These are phyloP conservation scores for Oligia fasciuncula DNA, from an alignment of 2,888 invertebrate species.

Conservation along the genomic window DNA sequence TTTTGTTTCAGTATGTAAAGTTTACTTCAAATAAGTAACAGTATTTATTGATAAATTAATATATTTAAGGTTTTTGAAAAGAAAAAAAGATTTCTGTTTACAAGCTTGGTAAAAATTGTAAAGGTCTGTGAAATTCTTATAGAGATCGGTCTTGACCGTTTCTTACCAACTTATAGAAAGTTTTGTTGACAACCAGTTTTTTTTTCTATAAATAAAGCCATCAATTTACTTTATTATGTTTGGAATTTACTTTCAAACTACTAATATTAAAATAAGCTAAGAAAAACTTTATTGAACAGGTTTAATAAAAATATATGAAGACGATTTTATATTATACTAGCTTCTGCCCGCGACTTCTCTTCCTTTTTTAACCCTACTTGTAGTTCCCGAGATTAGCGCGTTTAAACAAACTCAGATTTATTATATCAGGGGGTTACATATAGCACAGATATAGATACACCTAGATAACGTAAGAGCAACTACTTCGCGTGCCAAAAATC, in stretches of 20 bases:
- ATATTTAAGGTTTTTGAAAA: no score
- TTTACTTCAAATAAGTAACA: no score
- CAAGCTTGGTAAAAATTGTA: not conserved
- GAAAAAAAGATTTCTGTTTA: no score
- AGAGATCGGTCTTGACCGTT: slow-evolving; percentile 21
- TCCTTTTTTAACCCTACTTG: not conserved
- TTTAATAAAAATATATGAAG: slow-evolving; percentile 2
- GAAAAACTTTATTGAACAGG: slow-evolving; percentile 6
- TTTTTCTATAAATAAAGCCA: slow-evolving; percentile 31
- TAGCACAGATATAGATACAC: no score
- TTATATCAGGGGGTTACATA: no score
- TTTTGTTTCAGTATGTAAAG: no score
- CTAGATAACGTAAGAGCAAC: no score
- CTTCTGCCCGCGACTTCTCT: not conserved
- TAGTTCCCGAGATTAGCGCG: not conserved
- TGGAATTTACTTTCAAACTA: slow-evolving; percentile 23
- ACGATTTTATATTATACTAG: not conserved
- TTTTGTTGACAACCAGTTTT: slow-evolving; percentile 41
- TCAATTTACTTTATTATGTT: slow-evolving; percentile 20
- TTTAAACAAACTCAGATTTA: not conserved
- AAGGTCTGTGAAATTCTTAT: not conserved
- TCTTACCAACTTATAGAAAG: slow-evolving; percentile 33
- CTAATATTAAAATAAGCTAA: not conserved
- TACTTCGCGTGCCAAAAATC: no score
- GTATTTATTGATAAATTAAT: no score